A percentile compares a stretch with the other conserved stretches of the same genome.
Conservation (phyloP, 2,797 vertebrate genomes). For the Pyrocephalus nanus region DNA sequence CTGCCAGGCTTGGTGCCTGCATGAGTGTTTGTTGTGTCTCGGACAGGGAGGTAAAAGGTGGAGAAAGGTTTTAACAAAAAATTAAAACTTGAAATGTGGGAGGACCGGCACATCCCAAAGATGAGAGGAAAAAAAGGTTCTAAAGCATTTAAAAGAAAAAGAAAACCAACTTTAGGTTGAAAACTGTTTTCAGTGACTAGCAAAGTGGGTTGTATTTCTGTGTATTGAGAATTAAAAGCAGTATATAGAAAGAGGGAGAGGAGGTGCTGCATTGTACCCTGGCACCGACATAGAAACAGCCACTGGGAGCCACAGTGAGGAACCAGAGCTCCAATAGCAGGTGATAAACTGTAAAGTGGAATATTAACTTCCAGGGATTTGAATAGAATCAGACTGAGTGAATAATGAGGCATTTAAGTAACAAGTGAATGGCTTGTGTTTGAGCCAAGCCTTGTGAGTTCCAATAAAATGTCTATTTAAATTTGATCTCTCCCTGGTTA, state of each 20-base stretch:
- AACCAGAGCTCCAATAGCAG: not conserved
- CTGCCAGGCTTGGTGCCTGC: not conserved
- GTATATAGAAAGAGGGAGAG: not conserved
- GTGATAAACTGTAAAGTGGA: not conserved
- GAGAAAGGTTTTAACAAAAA: not conserved
- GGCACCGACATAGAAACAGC: not conserved
- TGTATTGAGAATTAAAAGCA: not conserved
- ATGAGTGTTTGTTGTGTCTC: not conserved
- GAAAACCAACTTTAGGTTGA: not conserved
- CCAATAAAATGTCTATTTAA: not conserved
- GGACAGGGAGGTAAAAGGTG: not conserved
- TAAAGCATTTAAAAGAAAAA: not conserved
- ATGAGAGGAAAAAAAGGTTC: not conserved
- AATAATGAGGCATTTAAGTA: slow-evolving; percentile 14
- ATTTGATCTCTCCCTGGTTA: not conserved
- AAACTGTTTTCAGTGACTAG: not conserved
- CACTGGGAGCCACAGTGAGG: not conserved
- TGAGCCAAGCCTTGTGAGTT: not conserved
- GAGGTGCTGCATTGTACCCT: not conserved
- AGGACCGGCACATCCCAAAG: not conserved
- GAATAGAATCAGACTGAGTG: not conserved
- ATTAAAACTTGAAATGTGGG: not conserved
- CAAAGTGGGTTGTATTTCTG: not conserved
- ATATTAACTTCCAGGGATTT: slow-evolving; percentile 12
- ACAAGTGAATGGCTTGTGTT: not conserved